Evolutionary conservation across 2,888 invertebrate genomes (phyloP), one percentile per base, ranked within the genome.

Genomic region (Atrina japonica): DNA sequence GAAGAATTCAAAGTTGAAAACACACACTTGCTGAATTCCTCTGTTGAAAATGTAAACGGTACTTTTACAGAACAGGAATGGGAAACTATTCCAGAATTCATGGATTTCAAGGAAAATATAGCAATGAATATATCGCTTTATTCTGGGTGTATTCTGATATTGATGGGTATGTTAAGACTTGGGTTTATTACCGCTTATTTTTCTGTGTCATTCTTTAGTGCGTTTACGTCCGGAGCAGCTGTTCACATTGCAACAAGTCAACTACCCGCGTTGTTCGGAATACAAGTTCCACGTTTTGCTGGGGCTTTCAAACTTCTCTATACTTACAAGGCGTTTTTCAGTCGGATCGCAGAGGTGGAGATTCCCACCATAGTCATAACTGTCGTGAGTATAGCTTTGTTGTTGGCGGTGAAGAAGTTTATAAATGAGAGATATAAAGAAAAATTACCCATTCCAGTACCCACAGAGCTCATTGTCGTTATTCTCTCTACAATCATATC

Each of bases 151-250:
- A 83, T 86, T 55, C 79, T 86, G 66, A 58, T 88, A 11, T 65
- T 69, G 3, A 84, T 89, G 84, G 87, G 87, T 0, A 53, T 89
- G 14, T 73, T 87, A 35, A 82, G 83, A 47, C 79, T 89, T 25
- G 89, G 89, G 2, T 87, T 89, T 75, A 83, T 89, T 52, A 88
- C 87, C 5, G 83, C 83, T 3, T 89, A 89, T 63, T 77, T 89
- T 41, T 87, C 88, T 0, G 88, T 88, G 70, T 85, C 88, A 0
- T 87, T 89, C 72, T 85, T 88, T 60, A 84, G 85, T 43, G 89
- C 86, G 18, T 89, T 87, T 71, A 88, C 88, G 0, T 86, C 87
- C 1, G 88, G 86, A 6, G 86, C 85, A 25, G 86, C 86, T n/a
- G 78, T 89, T 6, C 86, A 88, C 63, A 87, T 89, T 41, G 82